A percentile compares a stretch with the other conserved stretches of the same genome.
Evolutionary conservation across 2,888 invertebrate species (phyloP).

Genomic region (Drosophila niveifrons): DNA sequence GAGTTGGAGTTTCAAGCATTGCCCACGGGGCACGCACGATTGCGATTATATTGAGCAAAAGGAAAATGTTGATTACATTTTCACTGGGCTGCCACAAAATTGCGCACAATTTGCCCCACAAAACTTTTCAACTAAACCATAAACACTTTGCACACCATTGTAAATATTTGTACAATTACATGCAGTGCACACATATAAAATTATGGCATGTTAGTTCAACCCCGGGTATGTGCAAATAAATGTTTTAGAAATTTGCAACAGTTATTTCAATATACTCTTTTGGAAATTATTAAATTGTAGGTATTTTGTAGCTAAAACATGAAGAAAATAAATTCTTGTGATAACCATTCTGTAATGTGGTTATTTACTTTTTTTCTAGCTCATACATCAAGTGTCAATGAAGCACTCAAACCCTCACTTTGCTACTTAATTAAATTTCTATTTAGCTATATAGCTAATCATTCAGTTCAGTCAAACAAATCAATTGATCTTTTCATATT

Average conservation of each 20-base stretch:
- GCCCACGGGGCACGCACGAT: slow-evolving; percentile 13
- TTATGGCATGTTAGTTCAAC: slow-evolving; percentile 3
- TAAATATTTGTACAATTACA: slow-evolving; percentile 54
- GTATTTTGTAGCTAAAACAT: neutral
- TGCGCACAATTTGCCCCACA: slow-evolving; percentile 30
- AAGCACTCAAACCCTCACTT: neutral
- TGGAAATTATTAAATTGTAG: neutral
- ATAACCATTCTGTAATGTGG: too few species aligned
- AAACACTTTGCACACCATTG: slow-evolving; percentile 49
- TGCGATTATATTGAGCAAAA: slow-evolving; percentile 32
- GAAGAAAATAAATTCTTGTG: neutral
- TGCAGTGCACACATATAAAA: neutral
- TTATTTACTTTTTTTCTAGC: too few species aligned
- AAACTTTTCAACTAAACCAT: slow-evolving; percentile 45
- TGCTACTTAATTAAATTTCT: too few species aligned
- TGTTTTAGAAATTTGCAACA: neutral
- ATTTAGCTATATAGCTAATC: too few species aligned
- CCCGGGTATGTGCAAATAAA: neutral
- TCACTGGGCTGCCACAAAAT: slow-evolving; percentile 35
- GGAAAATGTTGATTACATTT: slow-evolving; percentile 48
- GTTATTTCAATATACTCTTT: neutral
- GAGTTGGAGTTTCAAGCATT: neutral
- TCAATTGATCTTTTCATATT: too few species aligned
- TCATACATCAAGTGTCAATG: neutral
- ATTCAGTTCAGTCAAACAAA: too few species aligned